Evolutionary conservation across 2,113 vertebrate genomes (phyloP), one percentile per base, ranked within the genome.

Genomic region (Tachysurus fulvidraco): DNA sequence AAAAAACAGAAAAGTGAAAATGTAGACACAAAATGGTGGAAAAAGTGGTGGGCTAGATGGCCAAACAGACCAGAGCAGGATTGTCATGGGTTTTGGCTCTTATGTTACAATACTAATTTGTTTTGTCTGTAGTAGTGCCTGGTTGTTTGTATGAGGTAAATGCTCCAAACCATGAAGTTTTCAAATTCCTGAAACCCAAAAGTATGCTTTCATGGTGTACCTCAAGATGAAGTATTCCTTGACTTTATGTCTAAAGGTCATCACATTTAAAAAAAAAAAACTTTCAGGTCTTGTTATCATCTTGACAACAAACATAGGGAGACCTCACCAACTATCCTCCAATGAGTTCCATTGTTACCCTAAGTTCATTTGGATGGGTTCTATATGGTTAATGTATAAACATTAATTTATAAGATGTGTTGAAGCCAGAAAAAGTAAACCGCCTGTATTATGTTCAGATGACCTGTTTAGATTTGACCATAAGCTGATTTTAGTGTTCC

Each of bases 71-170:
- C 83, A 69, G 46, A 69, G 46, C 55, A 86, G 87, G 83, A 78
- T 91, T 90, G 92, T 92, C 93, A 93, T 93, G 88, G 91, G 90
- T 92, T 92, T 89, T 91, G 91, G 83, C 88, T 86, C 90, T 55
- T 83, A 92, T 91, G 87, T 91, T 91, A 91, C 89, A 83, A 93
- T 88, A 91, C 92, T 93, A 92, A 92, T 93, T 93, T 94, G 94
- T 94, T 90, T 94, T 94, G 94, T 94, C 94, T 94, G 91, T 87
- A 92, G 90, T 89, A 89, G 88, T 88, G 89, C 91, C 90, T 93
- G 90, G 91, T 91, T 93, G 92, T 94, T 93, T 93, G 89, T 87
- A 88, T 84, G 90, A 91, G 91, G 90, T 92, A 90, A 94, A 91
- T 91, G 87, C 83, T 83, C 69, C 82, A 88, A 91, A 82, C 84